Evolutionary conservation across 2,888 invertebrate species (phyloP), one percentile per base, ranked within the genome.

Genomic region (Leptothorax acervorum): DNA sequence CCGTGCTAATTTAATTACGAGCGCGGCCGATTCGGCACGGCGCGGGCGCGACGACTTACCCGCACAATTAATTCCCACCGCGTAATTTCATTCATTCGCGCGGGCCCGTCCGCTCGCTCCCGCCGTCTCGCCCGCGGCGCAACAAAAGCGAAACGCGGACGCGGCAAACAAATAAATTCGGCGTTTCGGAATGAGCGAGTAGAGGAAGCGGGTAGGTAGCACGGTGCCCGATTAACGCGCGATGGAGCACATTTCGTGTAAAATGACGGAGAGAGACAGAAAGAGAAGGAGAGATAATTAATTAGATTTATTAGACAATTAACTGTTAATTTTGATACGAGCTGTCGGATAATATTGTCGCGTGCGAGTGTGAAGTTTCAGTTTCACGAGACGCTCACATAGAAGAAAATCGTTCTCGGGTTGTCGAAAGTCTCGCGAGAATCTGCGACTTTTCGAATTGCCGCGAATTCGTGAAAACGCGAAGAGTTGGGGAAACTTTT

Each of bases 61-160:
- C 70, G 86, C 82, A 81, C 86, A 90, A 91, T 91, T 91, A 91
- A 91, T 91, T 91, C 88, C 85, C 55, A 85, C 86, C 89, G 89
- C 88, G 88, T 90, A 91, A 90, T 91, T 91, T 89, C 84, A 88
- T 88, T 91, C 88, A 88, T 88, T 89, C 86, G 63, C 0, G 42
- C 4, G 6, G 0, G 53, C 45, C 57, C 35, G 65, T 66, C 55
- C 74, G 45, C 62, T n/a, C 66, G 42, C 15, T 12, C 62, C 48
- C 55, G 28, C 23, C 55, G 23, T 18, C 28, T 35, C 42, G 57
- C 23, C 55, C 31, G 23, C 18, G 55, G 35, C 66, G 48, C 31
- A 53, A 76, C 76, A 53, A 76, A 76, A 66, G 53, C 42, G 39
- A 78, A 68, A 68, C 45, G 55, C 53, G 68, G 18, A 42, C 18